Evolutionary conservation across 2,113 vertebrate species (phyloP).

Genomic region (Bucco capensis): DNA sequence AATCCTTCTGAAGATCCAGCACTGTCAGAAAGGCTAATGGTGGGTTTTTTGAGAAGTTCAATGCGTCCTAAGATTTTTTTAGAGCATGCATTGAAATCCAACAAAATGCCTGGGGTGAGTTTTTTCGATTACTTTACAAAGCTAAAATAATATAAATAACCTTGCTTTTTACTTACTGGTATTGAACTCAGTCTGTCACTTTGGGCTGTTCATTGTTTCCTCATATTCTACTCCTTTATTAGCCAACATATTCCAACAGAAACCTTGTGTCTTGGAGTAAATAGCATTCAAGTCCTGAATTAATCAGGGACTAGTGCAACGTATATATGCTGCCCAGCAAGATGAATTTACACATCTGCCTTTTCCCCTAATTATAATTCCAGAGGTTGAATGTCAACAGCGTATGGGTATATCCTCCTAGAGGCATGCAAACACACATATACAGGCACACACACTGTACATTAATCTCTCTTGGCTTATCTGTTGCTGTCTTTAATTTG

Average conservation of each 20-base stretch:
- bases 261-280: constrained; percentile 44
- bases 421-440: background rate
- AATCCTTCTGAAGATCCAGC: background rate
- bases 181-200: background rate
- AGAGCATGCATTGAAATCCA: constrained; percentile 9
- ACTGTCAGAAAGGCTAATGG: background rate
- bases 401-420: constrained; percentile 27
- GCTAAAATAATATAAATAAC: constrained; percentile 24
- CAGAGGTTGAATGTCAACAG: constrained; percentile 59
- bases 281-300: constrained; percentile 32
- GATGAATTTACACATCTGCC: constrained; percentile 60
- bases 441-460: background rate
- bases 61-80: constrained; percentile 41
- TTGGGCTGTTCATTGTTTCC: background rate
- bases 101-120: constrained; percentile 17
- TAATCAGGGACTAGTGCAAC: constrained; percentile 26
- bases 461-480: constrained; percentile 53
- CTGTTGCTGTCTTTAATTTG: constrained; percentile 54
- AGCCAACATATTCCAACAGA: constrained; percentile 9
- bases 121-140: constrained; percentile 35
- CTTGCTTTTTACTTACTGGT: background rate
- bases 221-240: constrained; percentile 1
- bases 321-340: constrained; percentile 24
- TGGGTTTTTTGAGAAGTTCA: background rate
- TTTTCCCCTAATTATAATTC: constrained; percentile 65